Percentiles rank a stretch among this genome's conserved stretches.
Conservation (phyloP, 2,113 vertebrate genomes). For the Dermatemys mawii region DNA sequence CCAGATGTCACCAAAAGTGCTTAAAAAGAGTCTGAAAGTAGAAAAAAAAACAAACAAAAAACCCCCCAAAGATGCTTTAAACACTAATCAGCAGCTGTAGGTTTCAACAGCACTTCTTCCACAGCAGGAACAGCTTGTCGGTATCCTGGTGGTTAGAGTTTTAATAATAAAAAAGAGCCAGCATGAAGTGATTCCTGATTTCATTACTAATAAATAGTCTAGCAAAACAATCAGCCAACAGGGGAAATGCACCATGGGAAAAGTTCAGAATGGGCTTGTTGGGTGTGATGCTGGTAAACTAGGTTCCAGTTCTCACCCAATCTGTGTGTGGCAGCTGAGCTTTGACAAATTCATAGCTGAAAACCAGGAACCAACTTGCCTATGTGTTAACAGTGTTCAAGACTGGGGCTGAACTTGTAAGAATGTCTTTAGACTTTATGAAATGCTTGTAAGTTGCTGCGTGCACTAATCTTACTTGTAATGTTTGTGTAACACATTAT, state of each 20-base stretch:
- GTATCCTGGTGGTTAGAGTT: not conserved
- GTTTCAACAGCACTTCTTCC: constrained; percentile 25
- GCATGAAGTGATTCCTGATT: not conserved
- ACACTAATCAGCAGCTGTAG: not conserved
- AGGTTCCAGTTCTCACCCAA: too few species aligned
- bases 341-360: too few species aligned
- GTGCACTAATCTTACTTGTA: too few species aligned
- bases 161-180: constrained; percentile 21
- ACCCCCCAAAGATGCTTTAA: not conserved
- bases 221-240: not conserved
- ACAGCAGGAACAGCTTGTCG: not conserved
- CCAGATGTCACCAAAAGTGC: not conserved
- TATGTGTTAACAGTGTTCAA: too few species aligned
- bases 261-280: constrained; percentile 27
- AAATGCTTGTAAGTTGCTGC: too few species aligned
- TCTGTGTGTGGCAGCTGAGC: too few species aligned
- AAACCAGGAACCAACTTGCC: too few species aligned
- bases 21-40: constrained; percentile 2
- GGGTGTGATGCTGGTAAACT: too few species aligned
- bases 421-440: too few species aligned
- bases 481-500: too few species aligned
- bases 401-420: too few species aligned
- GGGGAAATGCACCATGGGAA: not conserved
- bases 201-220: not conserved
- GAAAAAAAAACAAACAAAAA: not conserved